A percentile compares a stretch with the other conserved stretches of the same genome.
These are phyloP conservation scores for Montipora capitata DNA, from an alignment of 92 coral and sea anemone genomes.

Conservation along the genomic window DNA sequence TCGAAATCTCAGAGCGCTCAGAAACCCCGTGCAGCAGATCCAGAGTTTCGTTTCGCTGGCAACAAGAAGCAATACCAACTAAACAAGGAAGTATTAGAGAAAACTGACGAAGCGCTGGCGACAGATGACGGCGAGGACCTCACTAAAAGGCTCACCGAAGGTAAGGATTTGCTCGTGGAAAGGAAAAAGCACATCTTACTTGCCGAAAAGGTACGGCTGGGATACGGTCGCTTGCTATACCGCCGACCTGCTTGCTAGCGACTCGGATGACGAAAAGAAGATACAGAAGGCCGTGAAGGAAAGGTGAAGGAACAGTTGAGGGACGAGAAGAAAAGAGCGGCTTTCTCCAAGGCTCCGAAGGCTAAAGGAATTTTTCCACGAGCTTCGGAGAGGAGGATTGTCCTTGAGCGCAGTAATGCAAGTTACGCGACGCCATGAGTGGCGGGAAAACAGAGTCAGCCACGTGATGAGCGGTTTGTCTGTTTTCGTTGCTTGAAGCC, in stretches of 20 bases:
- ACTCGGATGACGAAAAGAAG: conserved; percentile 71
- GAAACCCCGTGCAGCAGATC: not conserved
- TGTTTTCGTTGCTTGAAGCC: no score
- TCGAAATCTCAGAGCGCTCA: not conserved
- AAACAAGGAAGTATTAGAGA: conserved; percentile 38
- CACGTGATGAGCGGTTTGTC: no score
- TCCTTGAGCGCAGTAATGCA: no score
- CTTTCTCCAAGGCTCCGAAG: not conserved
- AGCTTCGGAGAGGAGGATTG: conserved; percentile 33
- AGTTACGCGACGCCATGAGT: not conserved
- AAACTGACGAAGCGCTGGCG: conserved; percentile 41
- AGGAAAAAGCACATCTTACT: conserved; percentile 58
- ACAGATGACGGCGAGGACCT: conserved; percentile 24
- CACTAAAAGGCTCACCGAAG: conserved; percentile 21
- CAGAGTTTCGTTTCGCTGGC: conserved; percentile 53
- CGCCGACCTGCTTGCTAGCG: conserved; percentile 11
- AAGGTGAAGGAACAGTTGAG: conserved; percentile 41
- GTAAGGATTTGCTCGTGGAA: conserved; percentile 72
- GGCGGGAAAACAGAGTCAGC: no score
- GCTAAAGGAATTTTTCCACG: conserved; percentile 14
- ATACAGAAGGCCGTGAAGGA: not conserved
- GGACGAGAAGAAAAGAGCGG: conserved; percentile 46
- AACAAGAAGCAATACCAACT: conserved; percentile 60
- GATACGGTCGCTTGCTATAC: no score
- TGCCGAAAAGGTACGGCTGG: no score